Evolutionary conservation across 92 coral and sea anemone genomes (phyloP).

Genomic region (Paragorgia papillata): DNA sequence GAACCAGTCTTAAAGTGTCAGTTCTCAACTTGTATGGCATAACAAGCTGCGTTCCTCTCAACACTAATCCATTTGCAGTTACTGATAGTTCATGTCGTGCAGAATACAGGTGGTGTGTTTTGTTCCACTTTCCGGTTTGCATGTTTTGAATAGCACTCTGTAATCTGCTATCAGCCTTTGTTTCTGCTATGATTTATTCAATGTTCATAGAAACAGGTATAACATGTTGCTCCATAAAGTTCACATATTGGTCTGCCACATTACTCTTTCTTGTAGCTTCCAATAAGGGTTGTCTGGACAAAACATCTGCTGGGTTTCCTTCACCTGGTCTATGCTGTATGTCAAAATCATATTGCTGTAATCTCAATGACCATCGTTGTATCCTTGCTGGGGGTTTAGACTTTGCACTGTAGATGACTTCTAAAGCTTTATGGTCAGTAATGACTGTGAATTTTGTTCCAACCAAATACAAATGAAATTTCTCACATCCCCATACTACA

Average conservation of each 20-base stretch:
- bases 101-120: slow-evolving; percentile 10
- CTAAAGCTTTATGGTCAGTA: slow-evolving; percentile 51
- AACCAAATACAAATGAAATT: slow-evolving; percentile 39
- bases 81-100: slow-evolving; percentile 19
- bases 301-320: slow-evolving; percentile 60
- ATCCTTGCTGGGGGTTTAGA: slow-evolving; percentile 50
- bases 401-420: slow-evolving; percentile 40
- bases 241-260: slow-evolving; percentile 48
- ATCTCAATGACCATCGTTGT: slow-evolving; percentile 53
- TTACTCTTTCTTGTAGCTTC: neutral
- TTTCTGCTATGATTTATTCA: neutral
- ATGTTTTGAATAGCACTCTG: slow-evolving; percentile 9
- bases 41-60: slow-evolving; percentile 32
- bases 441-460: slow-evolving; percentile 39
- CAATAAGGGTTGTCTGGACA: slow-evolving; percentile 41
- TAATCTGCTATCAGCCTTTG: slow-evolving; percentile 24
- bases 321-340: slow-evolving; percentile 50
- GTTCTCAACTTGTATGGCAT: slow-evolving; percentile 45
- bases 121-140: slow-evolving; percentile 16
- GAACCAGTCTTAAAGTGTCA: slow-evolving; percentile 43
- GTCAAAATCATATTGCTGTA: slow-evolving; percentile 56
- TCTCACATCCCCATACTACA: slow-evolving; percentile 50
- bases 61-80: slow-evolving; percentile 24
- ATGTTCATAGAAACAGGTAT: slow-evolving; percentile 28
- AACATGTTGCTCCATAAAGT: slow-evolving; percentile 38